phyloP scores from a whole-genome alignment of 2,888 invertebrate species.

The Suillia variegata region DNA sequence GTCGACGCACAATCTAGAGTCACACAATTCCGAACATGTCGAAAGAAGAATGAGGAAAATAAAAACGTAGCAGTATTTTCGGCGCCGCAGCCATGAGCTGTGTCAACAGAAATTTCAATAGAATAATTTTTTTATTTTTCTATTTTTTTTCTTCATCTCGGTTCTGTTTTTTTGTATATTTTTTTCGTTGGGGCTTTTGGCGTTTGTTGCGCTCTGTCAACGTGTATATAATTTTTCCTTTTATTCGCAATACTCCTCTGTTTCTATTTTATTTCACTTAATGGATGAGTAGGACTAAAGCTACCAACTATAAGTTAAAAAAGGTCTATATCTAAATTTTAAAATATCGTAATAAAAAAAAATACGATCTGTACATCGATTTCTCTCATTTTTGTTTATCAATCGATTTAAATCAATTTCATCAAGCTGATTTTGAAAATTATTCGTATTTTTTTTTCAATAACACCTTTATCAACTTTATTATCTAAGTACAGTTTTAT shows the following conservation, averaged over 20 bases:
- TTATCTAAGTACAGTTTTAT: no score
- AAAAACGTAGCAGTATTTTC: conserved; percentile 20
- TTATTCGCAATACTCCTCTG: neutral
- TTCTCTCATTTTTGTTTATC: no score
- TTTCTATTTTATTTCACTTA: no score
- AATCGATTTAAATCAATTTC: no score
- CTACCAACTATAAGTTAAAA: no score
- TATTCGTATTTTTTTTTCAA: neutral
- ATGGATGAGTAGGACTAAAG: no score
- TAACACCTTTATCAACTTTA: no score
- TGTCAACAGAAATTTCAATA: conserved; percentile 19
- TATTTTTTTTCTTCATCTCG: neutral
- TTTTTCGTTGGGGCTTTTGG: neutral
- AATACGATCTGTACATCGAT: no score
- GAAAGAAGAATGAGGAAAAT: neutral
- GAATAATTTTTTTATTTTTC: neutral
- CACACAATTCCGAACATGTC: neutral
- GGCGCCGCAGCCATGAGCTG: conserved; percentile 19
- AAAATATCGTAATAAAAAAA: no score
- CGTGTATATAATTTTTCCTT: neutral
- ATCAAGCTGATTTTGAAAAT: no score
- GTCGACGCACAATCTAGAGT: neutral
- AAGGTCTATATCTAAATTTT: no score
- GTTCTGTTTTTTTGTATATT: neutral
- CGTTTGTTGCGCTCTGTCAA: neutral